Percentiles rank a stretch among this genome's conserved stretches.
These are phyloP conservation scores for Trileptium ribeirensis DNA, from an alignment of 2,888 invertebrate genomes.

Conservation along the genomic window DNA sequence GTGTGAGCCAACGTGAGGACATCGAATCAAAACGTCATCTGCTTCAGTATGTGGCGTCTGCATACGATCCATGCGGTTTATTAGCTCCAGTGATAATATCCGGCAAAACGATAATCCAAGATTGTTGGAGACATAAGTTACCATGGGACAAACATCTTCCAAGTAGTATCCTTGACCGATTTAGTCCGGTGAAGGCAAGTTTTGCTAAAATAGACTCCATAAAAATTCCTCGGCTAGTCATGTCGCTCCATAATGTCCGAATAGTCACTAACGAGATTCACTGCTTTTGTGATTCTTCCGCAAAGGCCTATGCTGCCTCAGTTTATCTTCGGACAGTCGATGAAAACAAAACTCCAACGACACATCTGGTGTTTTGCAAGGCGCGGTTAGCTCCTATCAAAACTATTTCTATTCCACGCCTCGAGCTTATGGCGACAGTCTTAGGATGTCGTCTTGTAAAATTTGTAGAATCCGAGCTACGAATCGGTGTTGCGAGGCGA, in stretches of 20 bases:
- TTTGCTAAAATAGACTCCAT: not conserved
- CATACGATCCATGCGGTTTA: not conserved
- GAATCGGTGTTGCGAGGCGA: not conserved
- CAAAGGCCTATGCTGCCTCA: conserved; percentile 16
- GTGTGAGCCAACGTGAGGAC: not conserved
- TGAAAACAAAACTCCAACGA: not conserved
- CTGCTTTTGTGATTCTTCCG: conserved; percentile 24
- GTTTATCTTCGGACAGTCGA: conserved; percentile 2
- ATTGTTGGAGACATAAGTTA: not conserved
- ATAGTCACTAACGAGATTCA: not conserved
- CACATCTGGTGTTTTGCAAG: conserved; percentile 21
- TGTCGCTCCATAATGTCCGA: not conserved
- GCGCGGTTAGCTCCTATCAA: conserved; percentile 20
- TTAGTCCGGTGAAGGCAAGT: not conserved
- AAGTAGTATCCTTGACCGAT: not conserved
- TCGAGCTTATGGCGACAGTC: conserved; percentile 21
- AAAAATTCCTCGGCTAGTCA: not conserved
- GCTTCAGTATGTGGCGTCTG: not conserved
- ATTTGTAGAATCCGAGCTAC: not conserved
- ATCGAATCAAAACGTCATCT: not conserved
- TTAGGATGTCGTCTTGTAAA: not conserved
- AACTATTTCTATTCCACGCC: conserved; percentile 15
- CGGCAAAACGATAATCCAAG: not conserved
- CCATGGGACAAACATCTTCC: not conserved
- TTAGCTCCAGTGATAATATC: not conserved